Evolutionary conservation across 2,888 invertebrate species (phyloP), one percentile per base, ranked within the genome.

Genomic region (Dryobota labecula): DNA sequence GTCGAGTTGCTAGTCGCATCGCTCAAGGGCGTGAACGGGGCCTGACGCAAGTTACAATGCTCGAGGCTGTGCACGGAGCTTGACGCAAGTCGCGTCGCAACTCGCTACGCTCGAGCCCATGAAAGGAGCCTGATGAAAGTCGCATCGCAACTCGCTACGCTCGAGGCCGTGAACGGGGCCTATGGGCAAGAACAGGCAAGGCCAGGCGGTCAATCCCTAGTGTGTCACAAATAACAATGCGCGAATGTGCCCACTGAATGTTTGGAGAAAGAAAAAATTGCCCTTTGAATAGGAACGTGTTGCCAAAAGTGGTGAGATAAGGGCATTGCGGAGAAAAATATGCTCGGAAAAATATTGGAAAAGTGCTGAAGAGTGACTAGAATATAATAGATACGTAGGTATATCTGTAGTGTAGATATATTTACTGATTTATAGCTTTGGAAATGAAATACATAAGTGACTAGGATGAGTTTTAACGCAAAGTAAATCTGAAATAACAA

Each of bases 181-280:
- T 49, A 76, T n/a, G 51, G 62, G 51, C 41, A 53, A 69, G 38
- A 47, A 58, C 33, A 47, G n/a, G 47, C 63, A 43, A 51, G 49
- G 51, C 60, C 60, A 60, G 51, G 13, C 54, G 18, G 62, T 24
- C 2, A 51, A 11, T 68, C 75, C 72, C 84, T 5, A 20, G 70
- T 18, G 85, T 24, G 45, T 45, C 64, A 56, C 72, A 84, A 77
- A 83, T 68, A 73, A 67, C 51, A 54, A 61, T 72, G 70, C 72
- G 69, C 38, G 72, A 64, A 69, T 43, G 61, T 61, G 20, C 27
- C 56, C 68, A 74, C 63, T 85, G 61, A 66, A 58, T 72, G 67
- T 80, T 70, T 68, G 24, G 41, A 20, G 45, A 73, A 43, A n/a
- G 66, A 56, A 75, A 64, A 70, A 71, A 80, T 75, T 71, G 67